Percentiles rank a stretch among this genome's conserved stretches.
Conservation (phyloP, 2,888 invertebrate genomes). For the Mythimna albipuncta region DNA sequence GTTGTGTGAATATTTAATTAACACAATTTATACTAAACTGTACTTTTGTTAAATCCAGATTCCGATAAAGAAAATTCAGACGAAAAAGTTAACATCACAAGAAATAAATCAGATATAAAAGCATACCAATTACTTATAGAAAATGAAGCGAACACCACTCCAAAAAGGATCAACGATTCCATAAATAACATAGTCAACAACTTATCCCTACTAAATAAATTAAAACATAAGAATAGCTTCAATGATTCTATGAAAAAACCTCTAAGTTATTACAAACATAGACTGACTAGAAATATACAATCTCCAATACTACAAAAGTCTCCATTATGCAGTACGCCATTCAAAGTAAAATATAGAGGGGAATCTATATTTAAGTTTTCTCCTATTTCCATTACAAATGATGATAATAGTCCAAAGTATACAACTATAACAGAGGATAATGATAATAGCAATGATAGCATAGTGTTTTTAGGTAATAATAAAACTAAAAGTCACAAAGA, state of each 20-base stretch:
- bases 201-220: conserved; percentile 72
- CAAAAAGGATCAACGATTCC: conserved; percentile 76
- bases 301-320: conserved; percentile 73
- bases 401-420: conserved; percentile 67
- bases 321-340: conserved; percentile 85
- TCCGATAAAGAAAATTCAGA: conserved; percentile 82
- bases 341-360: conserved; percentile 81
- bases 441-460: conserved; percentile 62
- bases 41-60: conserved; percentile 70
- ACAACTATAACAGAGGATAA: conserved; percentile 67
- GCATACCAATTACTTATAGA: conserved; percentile 80
- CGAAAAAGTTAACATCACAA: conserved; percentile 52
- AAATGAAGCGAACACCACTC: conserved; percentile 66
- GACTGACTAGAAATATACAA: conserved; percentile 69
- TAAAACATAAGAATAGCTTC: conserved; percentile 62
- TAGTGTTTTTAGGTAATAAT: conserved; percentile 60
- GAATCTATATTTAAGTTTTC: conserved; percentile 85
- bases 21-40: no score
- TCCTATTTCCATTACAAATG: conserved; percentile 73
- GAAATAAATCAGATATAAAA: conserved; percentile 77
- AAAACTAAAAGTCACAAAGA: conserved; percentile 36
- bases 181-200: conserved; percentile 80
- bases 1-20: neutral
- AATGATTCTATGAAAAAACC: conserved; percentile 63
- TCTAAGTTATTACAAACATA: conserved; percentile 61